A percentile compares a stretch with the other conserved stretches of the same genome.
phyloP scores from a whole-genome alignment of 1,140 invertebrate genomes.

The Ceratoteleas bidentatus region DNA sequence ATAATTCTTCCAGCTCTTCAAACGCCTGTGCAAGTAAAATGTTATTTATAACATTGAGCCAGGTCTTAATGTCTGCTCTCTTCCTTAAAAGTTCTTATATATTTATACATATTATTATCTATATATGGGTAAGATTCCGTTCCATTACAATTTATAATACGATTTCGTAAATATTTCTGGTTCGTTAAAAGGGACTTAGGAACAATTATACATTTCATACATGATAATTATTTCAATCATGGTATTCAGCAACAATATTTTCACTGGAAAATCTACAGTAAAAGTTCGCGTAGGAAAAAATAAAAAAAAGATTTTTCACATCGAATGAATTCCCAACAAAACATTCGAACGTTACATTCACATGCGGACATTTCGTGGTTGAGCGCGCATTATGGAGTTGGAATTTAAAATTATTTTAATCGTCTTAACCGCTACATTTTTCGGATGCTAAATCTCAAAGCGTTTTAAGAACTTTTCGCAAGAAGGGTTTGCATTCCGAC shows the following conservation, averaged over 20 bases:
- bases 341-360: background rate
- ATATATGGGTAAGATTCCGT: too few species aligned
- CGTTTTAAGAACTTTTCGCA: background rate
- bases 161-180: too few species aligned
- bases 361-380: background rate
- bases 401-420: background rate
- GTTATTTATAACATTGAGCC: background rate
- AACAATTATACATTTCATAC: too few species aligned
- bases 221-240: too few species aligned
- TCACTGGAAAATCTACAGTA: too few species aligned
- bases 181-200: too few species aligned
- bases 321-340: too few species aligned
- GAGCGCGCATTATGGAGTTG: background rate
- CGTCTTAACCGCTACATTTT: background rate
- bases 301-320: too few species aligned
- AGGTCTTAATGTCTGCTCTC: background rate
- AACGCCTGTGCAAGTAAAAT: slow-evolving; percentile 89
- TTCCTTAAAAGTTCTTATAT: background rate
- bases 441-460: background rate
- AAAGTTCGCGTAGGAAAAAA: too few species aligned
- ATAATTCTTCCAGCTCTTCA: slow-evolving; percentile 92
- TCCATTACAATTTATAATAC: too few species aligned
- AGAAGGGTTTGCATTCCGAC: background rate
- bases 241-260: too few species aligned
- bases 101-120: background rate